Conservation (phyloP, 2,113 vertebrate genomes). For the Zapornia atra region DNA sequence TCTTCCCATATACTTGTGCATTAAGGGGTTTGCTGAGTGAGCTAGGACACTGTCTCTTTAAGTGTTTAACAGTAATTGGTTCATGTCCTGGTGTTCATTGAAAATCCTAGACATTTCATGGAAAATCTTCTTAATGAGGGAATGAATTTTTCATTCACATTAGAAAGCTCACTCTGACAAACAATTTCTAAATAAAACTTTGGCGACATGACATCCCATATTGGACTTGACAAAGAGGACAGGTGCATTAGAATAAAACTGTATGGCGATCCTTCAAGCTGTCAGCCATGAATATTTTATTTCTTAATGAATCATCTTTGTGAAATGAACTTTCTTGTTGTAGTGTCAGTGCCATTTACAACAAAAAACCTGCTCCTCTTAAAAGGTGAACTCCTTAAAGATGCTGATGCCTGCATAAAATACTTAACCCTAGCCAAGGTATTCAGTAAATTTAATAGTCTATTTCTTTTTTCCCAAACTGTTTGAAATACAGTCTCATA, state of each 20-base stretch:
- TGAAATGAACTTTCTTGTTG: constrained; percentile 90
- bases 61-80: constrained; percentile 93
- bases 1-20: constrained; percentile 66
- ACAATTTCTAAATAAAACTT: constrained; percentile 94
- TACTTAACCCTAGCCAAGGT: constrained; percentile 71
- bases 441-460: constrained; percentile 20
- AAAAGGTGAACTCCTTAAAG: constrained; percentile 80
- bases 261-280: constrained; percentile 96
- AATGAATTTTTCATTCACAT: constrained; percentile 96
- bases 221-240: constrained; percentile 98
- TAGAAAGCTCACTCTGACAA: constrained; percentile 87
- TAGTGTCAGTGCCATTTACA: constrained; percentile 86
- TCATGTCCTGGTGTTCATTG: constrained; percentile 87
- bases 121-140: constrained; percentile 90
- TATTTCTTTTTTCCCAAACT: not conserved
- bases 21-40: constrained; percentile 76
- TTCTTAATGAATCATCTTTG: constrained; percentile 92
- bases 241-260: constrained; percentile 98
- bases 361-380: constrained; percentile 82
- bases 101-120: constrained; percentile 89
- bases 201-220: constrained; percentile 92
- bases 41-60: constrained; percentile 80
- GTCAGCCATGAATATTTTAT: constrained; percentile 96
- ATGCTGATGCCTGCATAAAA: constrained; percentile 79
- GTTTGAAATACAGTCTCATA: constrained; percentile 17